Conservation (phyloP, 2,888 invertebrate genomes). For the Sycophila texana region DNA sequence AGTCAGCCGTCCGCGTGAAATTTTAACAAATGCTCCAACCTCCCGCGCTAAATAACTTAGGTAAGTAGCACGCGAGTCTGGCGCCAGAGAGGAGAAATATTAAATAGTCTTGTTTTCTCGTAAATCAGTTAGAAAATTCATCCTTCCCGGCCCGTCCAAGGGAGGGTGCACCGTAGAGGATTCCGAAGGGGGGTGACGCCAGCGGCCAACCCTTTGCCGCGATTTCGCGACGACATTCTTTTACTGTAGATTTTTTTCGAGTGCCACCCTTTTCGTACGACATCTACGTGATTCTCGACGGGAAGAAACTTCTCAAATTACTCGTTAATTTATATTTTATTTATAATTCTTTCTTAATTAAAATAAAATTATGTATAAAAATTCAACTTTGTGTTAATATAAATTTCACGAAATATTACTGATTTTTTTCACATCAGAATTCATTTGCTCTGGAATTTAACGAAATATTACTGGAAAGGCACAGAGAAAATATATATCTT, state of each 20-base stretch:
- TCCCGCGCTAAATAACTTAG: conserved; percentile 58
- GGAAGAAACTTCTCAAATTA: too few relatives aligned
- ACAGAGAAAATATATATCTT: too few relatives aligned
- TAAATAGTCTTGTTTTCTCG: conserved; percentile 75
- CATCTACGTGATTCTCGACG: too few relatives aligned
- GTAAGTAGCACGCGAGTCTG: conserved; percentile 65
- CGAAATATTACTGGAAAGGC: too few relatives aligned
- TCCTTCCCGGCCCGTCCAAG: conserved; percentile 55
- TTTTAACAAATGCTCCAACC: conserved; percentile 63
- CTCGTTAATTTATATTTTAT: too few relatives aligned
- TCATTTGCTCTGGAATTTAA: too few relatives aligned
- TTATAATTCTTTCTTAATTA: too few relatives aligned
- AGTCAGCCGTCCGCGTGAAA: conserved; percentile 59
- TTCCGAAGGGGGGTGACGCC: conserved; percentile 61
- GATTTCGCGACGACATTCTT: conserved; percentile 40
- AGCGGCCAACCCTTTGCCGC: neutral
- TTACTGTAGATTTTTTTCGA: conserved; percentile 1
- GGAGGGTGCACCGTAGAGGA: conserved; percentile 65
- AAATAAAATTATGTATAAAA: too few relatives aligned
- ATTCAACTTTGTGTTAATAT: too few relatives aligned
- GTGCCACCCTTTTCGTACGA: too few relatives aligned
- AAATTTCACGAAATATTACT: too few relatives aligned
- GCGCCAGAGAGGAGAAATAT: conserved; percentile 72
- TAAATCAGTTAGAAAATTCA: conserved; percentile 74
- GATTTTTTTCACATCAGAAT: too few relatives aligned